A percentile compares a stretch with the other conserved stretches of the same genome.
Conservation (phyloP, 2,113 vertebrate genomes). For the Podarcis raffonei region DNA sequence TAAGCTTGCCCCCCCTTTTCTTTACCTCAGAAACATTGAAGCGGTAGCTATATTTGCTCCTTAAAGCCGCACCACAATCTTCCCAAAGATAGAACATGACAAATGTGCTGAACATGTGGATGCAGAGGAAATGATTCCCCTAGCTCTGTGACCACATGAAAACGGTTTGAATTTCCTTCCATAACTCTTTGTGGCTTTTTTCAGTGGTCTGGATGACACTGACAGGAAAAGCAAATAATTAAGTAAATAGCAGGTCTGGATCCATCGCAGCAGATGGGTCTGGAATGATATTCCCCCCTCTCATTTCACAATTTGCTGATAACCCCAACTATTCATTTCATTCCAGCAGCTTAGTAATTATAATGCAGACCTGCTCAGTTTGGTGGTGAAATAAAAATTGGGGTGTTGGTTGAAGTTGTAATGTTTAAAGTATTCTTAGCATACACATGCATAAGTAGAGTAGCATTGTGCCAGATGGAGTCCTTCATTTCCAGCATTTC, state of each 20-base stretch:
- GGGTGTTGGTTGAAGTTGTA: neutral
- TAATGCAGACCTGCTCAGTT: neutral
- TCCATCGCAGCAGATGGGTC: slow-evolving; percentile 7
- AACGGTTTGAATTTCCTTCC: slow-evolving; percentile 49
- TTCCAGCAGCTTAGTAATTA: neutral
- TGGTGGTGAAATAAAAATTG: neutral
- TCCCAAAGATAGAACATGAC: slow-evolving; percentile 38
- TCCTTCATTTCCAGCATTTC: too few species aligned
- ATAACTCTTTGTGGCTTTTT: neutral
- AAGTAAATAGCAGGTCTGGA: slow-evolving; percentile 26
- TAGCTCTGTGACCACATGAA: slow-evolving; percentile 21
- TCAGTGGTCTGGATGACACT: slow-evolving; percentile 40
- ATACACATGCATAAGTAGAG: neutral
- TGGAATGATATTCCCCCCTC: neutral
- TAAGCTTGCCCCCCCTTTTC: neutral
- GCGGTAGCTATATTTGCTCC: neutral
- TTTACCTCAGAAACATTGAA: neutral
- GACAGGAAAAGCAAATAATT: slow-evolving; percentile 38
- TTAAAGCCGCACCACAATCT: slow-evolving; percentile 15
- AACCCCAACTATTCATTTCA: neutral
- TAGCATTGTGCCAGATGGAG: too few species aligned
- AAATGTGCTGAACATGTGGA: slow-evolving; percentile 48
- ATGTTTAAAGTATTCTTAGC: neutral
- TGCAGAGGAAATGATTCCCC: slow-evolving; percentile 43
- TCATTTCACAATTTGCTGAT: neutral